A percentile compares a stretch with the other conserved stretches of the same genome.
phyloP scores from a whole-genome alignment of 2,888 invertebrate genomes.

The Germaria angustata region DNA sequence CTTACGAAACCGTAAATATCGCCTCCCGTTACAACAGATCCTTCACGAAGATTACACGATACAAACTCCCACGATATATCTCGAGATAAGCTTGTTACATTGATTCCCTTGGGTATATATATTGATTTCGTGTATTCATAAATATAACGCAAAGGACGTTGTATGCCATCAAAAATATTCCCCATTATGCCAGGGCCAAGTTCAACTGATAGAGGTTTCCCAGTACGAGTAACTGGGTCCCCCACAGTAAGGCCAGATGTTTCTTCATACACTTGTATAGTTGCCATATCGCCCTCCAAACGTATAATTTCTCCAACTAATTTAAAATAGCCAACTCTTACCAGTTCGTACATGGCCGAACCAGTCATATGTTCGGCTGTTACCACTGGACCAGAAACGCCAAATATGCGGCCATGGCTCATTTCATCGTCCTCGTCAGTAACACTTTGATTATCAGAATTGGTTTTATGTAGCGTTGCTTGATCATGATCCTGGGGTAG shows the following conservation, averaged over 20 bases:
- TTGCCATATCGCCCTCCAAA: slow-evolving; percentile 99
- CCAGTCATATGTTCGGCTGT: slow-evolving; percentile 99
- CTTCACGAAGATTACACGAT: slow-evolving; percentile 88
- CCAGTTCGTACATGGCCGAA: slow-evolving; percentile 99
- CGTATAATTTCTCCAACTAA: slow-evolving; percentile 99
- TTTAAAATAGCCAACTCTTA: slow-evolving; percentile 97
- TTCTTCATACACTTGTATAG: slow-evolving; percentile 98
- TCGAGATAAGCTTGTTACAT: slow-evolving; percentile 92
- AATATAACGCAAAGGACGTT: slow-evolving; percentile 97
- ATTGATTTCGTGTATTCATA: slow-evolving; percentile 95
- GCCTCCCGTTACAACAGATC: slow-evolving; percentile 98
- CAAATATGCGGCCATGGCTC: slow-evolving; percentile 89
- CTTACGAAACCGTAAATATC: slow-evolving; percentile 97
- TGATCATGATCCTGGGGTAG: neutral
- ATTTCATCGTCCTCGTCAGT: slow-evolving; percentile 10
- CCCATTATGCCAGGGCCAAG: slow-evolving; percentile 99
- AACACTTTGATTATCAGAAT: neutral
- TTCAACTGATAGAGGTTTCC: slow-evolving; percentile 99
- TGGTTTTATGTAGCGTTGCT: neutral
- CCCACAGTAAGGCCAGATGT: slow-evolving; percentile 99
- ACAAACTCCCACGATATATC: slow-evolving; percentile 94
- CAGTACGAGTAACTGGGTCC: slow-evolving; percentile 98
- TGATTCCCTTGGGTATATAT: slow-evolving; percentile 99
- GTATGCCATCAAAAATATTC: slow-evolving; percentile 99
- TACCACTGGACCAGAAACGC: slow-evolving; percentile 99